Conservation (phyloP, 53 echinoderm and acorn worm genomes). For the Luidia sarsii region DNA sequence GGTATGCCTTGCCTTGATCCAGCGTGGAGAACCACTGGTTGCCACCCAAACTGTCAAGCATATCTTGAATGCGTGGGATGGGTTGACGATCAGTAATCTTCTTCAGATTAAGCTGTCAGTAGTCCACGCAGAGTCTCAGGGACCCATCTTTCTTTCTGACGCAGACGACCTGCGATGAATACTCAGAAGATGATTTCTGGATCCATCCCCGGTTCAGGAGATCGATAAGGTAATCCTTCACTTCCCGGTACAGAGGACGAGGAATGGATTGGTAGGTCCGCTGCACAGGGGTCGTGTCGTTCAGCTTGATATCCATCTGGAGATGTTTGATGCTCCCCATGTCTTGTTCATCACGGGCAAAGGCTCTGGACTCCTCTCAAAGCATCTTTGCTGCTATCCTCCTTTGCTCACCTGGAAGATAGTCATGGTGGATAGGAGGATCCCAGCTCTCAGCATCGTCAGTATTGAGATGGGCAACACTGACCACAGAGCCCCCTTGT, state of each 20-base stretch:
- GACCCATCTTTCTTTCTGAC: constrained; percentile 62
- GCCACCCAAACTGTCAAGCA: too few species aligned
- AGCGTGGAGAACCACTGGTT: constrained; percentile 63
- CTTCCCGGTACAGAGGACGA: constrained; percentile 56
- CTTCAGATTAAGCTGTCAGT: constrained; percentile 39
- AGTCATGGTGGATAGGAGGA: not conserved
- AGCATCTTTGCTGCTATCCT: constrained; percentile 2
- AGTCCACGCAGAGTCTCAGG: constrained; percentile 52
- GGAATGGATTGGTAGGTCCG: constrained; percentile 54
- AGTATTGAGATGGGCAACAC: not conserved
- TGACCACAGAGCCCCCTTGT: not conserved
- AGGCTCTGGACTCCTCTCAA: constrained; percentile 8
- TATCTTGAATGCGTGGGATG: constrained; percentile 46
- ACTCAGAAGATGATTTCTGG: constrained; percentile 48
- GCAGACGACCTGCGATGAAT: constrained; percentile 66
- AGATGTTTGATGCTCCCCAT: constrained; percentile 21
- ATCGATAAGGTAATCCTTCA: too few species aligned
- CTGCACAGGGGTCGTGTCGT: constrained; percentile 44
- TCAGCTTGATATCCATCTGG: constrained; percentile 47
- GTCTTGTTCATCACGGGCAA: constrained; percentile 19
- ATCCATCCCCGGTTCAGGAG: constrained; percentile 60
- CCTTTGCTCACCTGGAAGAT: not conserved
- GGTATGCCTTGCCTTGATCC: constrained; percentile 79
- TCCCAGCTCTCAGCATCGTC: not conserved
- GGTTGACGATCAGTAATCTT: constrained; percentile 54